Conservation (phyloP, 2,113 vertebrate species). For the Nettapus auritus region DNA sequence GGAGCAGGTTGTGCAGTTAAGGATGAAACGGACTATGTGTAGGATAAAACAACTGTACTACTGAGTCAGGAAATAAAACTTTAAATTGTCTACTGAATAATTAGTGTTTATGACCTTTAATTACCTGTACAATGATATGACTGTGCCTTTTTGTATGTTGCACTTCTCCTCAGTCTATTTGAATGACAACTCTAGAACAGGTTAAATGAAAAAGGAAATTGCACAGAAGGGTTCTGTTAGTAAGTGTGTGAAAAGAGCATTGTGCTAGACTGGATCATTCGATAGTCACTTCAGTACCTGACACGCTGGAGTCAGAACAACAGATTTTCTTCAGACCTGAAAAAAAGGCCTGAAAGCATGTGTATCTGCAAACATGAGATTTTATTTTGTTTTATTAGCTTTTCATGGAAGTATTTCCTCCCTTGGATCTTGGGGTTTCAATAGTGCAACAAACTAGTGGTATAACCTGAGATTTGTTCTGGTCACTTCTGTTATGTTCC, state of each 20-base stretch:
- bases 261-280: background rate
- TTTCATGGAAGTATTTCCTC: background rate
- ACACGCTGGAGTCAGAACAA: background rate
- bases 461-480: background rate
- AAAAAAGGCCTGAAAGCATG: background rate
- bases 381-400: background rate
- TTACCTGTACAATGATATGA: background rate
- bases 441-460: background rate
- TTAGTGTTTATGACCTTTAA: background rate
- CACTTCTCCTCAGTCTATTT: slow-evolving; percentile 22
- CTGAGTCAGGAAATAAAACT: background rate
- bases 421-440: background rate
- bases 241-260: background rate
- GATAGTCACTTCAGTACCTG: background rate
- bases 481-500: slow-evolving; percentile 2
- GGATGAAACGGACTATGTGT: background rate
- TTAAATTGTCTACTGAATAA: background rate
- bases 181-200: background rate
- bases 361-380: background rate
- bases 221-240: background rate
- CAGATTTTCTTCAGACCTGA: background rate
- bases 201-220: background rate
- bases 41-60: background rate
- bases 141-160: background rate
- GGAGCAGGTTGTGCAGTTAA: accelerated